phyloP scores from a whole-genome alignment of 2,113 vertebrate genomes.

The Cavia porcellus region DNA sequence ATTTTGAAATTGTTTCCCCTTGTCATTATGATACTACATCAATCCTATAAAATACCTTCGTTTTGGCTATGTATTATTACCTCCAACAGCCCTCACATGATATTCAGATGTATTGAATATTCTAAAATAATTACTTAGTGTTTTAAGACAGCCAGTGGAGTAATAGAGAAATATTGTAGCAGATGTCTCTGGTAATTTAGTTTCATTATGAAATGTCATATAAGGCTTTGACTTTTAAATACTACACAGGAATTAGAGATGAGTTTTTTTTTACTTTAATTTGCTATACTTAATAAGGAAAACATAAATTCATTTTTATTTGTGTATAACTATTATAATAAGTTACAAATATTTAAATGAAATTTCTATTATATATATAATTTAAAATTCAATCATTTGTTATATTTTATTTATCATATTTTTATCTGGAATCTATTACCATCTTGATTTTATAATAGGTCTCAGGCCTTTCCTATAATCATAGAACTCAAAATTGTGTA shows the following conservation, averaged over 20 bases:
- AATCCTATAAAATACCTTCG: not conserved
- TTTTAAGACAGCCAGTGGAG: constrained; percentile 8
- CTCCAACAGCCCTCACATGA: not conserved
- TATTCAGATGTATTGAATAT: not conserved
- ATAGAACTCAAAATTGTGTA: not conserved
- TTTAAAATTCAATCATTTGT: not conserved
- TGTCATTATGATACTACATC: not conserved
- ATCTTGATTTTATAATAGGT: not conserved
- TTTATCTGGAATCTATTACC: not conserved
- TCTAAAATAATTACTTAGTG: constrained; percentile 1
- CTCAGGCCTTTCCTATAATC: not conserved
- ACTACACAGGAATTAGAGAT: not conserved
- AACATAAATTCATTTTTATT: not conserved
- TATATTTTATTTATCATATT: not conserved
- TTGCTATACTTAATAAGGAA: not conserved
- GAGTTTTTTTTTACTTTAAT: not conserved
- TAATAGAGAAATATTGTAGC: constrained; percentile 4
- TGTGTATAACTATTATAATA: not conserved
- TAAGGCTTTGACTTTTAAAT: not conserved
- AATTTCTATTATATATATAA: not conserved
- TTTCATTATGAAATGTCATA: constrained; percentile 16
- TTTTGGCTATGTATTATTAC: not conserved
- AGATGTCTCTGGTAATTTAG: not conserved
- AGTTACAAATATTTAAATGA: not conserved
- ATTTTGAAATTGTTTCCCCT: not conserved